phyloP scores from a whole-genome alignment of 2,888 invertebrate species.

The Chaitophorus viminalis region DNA sequence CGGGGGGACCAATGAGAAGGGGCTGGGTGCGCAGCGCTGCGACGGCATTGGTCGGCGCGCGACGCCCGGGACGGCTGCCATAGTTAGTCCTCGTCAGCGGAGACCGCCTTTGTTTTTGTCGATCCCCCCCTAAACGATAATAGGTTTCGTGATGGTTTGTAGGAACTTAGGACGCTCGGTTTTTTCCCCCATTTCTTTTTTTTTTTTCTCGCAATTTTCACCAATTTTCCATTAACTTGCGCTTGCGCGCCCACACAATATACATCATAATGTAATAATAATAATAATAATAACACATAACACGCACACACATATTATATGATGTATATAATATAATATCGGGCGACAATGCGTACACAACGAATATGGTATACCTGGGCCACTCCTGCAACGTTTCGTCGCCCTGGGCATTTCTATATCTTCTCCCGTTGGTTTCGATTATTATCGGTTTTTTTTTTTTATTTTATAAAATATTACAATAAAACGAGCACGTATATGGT shows the following conservation, averaged over 20 bases:
- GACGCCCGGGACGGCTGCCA: conserved; percentile 53
- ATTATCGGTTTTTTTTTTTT: neutral
- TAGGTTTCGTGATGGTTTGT: conserved; percentile 43
- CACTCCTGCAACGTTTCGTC: neutral
- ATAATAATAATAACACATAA: neutral
- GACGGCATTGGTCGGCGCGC: conserved; percentile 41
- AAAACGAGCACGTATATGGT: too few relatives aligned
- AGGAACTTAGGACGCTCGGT: conserved; percentile 8
- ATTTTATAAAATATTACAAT: too few relatives aligned
- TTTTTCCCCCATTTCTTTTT: conserved; percentile 2
- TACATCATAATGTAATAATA: too few relatives aligned
- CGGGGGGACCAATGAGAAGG: conserved; percentile 58
- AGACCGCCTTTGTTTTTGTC: conserved; percentile 57
- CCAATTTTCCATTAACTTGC: conserved; percentile 49
- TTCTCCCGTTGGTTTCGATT: conserved; percentile 20
- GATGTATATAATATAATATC: too few relatives aligned
- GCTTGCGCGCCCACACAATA: neutral
- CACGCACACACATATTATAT: too few relatives aligned
- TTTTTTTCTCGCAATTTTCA: neutral
- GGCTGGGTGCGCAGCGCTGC: conserved; percentile 47
- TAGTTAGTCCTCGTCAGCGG: neutral
- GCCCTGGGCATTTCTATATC: neutral
- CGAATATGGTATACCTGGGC: neutral
- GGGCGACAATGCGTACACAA: neutral
- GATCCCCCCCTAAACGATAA: conserved; percentile 48